Conservation (phyloP, 1,140 invertebrate genomes). For the Meloidogyne hapla region DNA sequence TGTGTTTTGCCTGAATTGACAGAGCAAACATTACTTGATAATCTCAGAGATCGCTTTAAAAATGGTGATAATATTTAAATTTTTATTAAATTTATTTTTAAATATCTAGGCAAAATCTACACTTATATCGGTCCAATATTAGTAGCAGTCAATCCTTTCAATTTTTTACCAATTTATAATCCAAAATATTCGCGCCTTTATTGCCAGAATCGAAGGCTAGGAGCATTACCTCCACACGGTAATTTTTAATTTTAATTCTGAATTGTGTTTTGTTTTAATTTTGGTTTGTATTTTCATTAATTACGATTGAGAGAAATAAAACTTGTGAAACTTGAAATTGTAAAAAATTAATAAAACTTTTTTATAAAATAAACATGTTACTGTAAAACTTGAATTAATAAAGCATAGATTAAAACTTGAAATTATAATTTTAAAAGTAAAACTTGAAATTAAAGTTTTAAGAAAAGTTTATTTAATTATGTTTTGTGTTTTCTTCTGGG, state of each 20-base stretch:
- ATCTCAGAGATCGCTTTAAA: conserved; percentile 76
- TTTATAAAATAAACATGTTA: no score
- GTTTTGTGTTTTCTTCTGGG: no score
- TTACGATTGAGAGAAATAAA: no score
- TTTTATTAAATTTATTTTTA: conserved; percentile 20
- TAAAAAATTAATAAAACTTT: no score
- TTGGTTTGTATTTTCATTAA: neutral
- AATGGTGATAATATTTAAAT: conserved; percentile 68
- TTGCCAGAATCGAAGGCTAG: conserved; percentile 75
- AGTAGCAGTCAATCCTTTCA: conserved; percentile 79
- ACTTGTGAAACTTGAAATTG: no score
- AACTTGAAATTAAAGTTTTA: no score
- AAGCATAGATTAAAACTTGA: no score
- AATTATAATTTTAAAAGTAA: no score
- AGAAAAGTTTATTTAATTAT: no score
- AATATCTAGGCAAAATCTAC: conserved; percentile 79
- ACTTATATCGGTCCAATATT: conserved; percentile 89
- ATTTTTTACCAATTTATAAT: conserved; percentile 94
- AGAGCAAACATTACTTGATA: conserved; percentile 85
- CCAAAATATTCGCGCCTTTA: conserved; percentile 94
- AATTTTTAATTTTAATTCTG: neutral
- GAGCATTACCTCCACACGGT: conserved; percentile 82
- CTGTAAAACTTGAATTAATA: no score
- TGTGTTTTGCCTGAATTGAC: conserved; percentile 91
- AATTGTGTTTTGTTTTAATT: neutral